Base-by-base conservation (phyloP, 2,888 invertebrate genomes). In the Gnatocerus cornutus region DNA sequence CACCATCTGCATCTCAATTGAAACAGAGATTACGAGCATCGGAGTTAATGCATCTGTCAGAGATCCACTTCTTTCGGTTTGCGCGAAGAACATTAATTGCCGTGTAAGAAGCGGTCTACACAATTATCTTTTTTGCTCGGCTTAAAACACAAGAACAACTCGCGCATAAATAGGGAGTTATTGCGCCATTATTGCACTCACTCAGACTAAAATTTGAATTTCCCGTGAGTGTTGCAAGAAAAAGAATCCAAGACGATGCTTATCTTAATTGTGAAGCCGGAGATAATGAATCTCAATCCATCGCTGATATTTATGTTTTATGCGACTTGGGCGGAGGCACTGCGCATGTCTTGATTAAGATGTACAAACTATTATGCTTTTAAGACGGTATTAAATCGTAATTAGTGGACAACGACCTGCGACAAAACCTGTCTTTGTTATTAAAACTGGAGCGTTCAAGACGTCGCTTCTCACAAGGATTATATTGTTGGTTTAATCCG, bases 31-130 rank as follows among this genome's bases (percentile, higher is more conserved):
- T 79, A 77, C 78, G 74, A 74, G 76, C 75, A 76, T 73, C 75
- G 76, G 75, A 77, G 80, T 79, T 82, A 82, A 82, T 82, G 82
- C 80, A 80, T 80, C 81, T 82, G 82, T 81, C 81, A 81, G 80
- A 79, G 79, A 76, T 77, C 73, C 73, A 75, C 76, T 79, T 78
- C 75, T 76, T 78, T 79, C 76, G 74, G 75, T 76, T 80, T 55
- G 79, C 77, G 77, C 76, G 76, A 72, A 58, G 72, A 74, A 75
- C 79, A 78, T 80, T 81, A 80, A 80, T 81, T 81, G 79, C 78
- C 77, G 69, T 72, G 61, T 52, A 67, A 67, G 66, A 67, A 67
- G 67, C 41, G 61, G 53, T 61, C 68, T 68, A 39, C 68, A 61
- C 61, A 68, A 68, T 68, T 68, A 68, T 61, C 68, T 65, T 65